phyloP scores from a whole-genome alignment of 2,888 invertebrate species.

The Nematopogon swammerdamellus region DNA sequence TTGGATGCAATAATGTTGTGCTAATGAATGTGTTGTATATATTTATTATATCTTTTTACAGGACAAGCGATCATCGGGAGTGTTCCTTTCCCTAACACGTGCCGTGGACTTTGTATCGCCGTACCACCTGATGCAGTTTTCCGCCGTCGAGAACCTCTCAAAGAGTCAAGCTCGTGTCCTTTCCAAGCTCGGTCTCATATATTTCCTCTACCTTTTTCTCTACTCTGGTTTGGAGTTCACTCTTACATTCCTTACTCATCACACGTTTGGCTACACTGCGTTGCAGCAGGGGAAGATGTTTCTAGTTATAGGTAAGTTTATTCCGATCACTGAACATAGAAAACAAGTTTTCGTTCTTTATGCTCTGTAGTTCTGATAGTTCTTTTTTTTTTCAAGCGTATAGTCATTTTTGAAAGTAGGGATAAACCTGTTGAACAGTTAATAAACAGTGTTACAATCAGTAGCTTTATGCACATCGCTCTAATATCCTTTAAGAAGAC shows the following conservation, averaged over 20 bases:
- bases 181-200: conserved; percentile 67
- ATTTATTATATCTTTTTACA: too few species aligned
- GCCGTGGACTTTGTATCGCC: conserved; percentile 52
- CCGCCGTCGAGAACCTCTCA: conserved; percentile 65
- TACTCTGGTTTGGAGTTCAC: conserved; percentile 98
- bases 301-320: conserved; percentile 73
- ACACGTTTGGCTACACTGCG: conserved; percentile 84
- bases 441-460: too few species aligned
- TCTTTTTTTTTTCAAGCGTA: too few species aligned
- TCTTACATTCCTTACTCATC: conserved; percentile 92
- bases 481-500: too few species aligned
- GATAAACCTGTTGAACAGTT: too few species aligned
- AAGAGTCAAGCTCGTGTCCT: conserved; percentile 62
- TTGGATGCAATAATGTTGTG: too few species aligned
- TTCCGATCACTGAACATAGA: too few species aligned
- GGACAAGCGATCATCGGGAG: conserved; percentile 66
- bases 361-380: too few species aligned
- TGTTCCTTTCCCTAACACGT: conserved; percentile 64
- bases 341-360: too few species aligned
- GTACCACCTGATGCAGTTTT: conserved; percentile 53
- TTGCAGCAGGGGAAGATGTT: conserved; percentile 99
- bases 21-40: too few species aligned
- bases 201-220: conserved; percentile 89
- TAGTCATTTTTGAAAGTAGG: too few species aligned
- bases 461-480: too few species aligned